Conservation (phyloP, 2,797 vertebrate genomes). For the Phaenicophaeus curvirostris region DNA sequence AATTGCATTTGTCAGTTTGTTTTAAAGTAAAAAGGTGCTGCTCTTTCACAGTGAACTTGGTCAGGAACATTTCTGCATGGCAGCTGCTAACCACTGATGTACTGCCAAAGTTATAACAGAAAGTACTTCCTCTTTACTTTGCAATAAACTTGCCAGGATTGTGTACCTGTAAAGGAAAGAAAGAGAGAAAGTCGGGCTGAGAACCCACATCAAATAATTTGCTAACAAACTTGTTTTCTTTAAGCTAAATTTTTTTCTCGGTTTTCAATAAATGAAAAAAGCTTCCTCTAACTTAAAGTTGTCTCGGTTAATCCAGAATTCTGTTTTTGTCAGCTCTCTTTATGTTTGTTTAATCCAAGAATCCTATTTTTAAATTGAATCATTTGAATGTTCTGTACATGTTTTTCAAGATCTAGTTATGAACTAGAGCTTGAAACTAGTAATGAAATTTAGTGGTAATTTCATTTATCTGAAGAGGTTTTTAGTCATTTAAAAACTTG, state of each 20-base stretch:
- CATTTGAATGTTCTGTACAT: fast-evolving
- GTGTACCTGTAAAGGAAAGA: not conserved
- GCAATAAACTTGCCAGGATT: not conserved
- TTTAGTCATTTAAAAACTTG: not conserved
- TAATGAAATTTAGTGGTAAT: not conserved
- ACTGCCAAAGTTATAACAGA: not conserved
- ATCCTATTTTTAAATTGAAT: not conserved
- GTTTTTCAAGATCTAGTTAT: not conserved
- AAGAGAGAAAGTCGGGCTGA: not conserved
- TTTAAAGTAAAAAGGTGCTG: not conserved
- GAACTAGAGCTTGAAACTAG: not conserved
- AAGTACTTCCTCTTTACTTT: not conserved
- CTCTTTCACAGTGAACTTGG: not conserved
- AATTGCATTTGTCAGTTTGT: not conserved
- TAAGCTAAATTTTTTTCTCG: not conserved
- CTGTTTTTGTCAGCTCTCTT: not conserved
- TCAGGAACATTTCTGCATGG: not conserved
- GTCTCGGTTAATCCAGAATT: not conserved
- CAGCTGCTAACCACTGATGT: not conserved
- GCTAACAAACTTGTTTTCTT: not conserved
- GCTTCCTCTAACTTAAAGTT: not conserved
- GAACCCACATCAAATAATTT: not conserved
- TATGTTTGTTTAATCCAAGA: not conserved
- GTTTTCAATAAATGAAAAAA: not conserved
- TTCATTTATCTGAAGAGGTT: not conserved